Evolutionary conservation across 92 coral and sea anemone genomes (phyloP), one percentile per base, ranked within the genome.

Genomic region (Actinostola sp.): DNA sequence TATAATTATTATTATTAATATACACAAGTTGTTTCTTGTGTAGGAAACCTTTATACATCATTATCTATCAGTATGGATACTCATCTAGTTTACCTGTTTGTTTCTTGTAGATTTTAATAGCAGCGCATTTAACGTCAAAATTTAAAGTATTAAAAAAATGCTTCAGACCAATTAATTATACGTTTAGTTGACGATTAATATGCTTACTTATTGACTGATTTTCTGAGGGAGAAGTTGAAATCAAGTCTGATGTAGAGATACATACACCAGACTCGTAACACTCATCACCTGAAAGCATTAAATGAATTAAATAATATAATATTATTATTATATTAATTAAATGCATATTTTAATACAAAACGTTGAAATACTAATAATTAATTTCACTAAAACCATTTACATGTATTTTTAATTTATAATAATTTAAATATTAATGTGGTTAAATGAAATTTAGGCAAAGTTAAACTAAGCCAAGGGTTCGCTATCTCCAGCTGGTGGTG

Each of bases 171-270:
- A 25, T 12, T n/a, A 29, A 58, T 43, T 43, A 43, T 11, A 43
- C 17, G 50, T 11, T 11, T 43, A 43, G 50, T 43, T 10, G 65
- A 38, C n/a, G 44, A 12, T 3, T 61, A 36, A 49, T 30, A 26
- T 32, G 56, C 77, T 71, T 71, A 71, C 77, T 71, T 39, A 71
- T 36, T 29, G 77, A 32, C 13, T 71, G 66, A 57, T 6, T 33
- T 19, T 51, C 39, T 15, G 66, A 73, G 61, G 20, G n/a, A 28
- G 60, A 32, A 20, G 79, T 44, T 17, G 70, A 16, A 44, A 59
- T 72, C 17, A 56, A 24, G 38, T 69, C 62, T 3, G 25, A 49
- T 9, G 75, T 42, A 57, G 65, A 9, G 23, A 56, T 10, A 35
- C 51, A 31, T 7, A 34, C 36, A 29, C 61, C 70, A 20, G 67